A percentile compares a stretch with the other conserved stretches of the same genome.
Evolutionary conservation across 2,797 vertebrate species (phyloP).

Genomic region (Tokudaia muenninki): DNA sequence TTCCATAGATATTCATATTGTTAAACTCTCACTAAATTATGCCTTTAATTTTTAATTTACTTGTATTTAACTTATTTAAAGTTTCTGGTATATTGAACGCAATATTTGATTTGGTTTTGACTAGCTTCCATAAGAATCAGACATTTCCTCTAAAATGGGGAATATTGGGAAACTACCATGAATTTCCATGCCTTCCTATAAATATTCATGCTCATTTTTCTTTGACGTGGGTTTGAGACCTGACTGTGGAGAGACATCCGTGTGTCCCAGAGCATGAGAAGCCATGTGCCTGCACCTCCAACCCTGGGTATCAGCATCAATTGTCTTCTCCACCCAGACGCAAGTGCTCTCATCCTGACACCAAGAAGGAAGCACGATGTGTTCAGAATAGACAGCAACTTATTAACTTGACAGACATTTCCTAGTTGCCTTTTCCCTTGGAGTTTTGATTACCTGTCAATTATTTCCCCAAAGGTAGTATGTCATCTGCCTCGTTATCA

Average conservation of each 20-base stretch:
- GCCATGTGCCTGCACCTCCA: not conserved
- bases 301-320: not conserved
- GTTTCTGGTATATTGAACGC: not conserved
- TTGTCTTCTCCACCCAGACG: not conserved
- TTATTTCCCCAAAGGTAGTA: slow-evolving; percentile 42
- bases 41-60: not conserved
- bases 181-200: not conserved
- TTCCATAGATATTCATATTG: not conserved
- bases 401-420: slow-evolving; percentile 14
- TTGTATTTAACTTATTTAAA: not conserved
- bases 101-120: not conserved
- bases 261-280: not conserved
- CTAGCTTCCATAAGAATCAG: not conserved
- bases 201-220: not conserved
- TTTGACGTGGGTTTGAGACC: not conserved
- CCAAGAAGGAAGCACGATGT: not conserved
- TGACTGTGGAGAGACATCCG: not conserved
- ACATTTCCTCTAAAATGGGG: not conserved
- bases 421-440: not conserved
- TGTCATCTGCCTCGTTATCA: slow-evolving; percentile 29
- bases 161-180: accelerated
- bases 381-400: not conserved
- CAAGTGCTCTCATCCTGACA: accelerated
- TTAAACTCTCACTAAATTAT: not conserved
- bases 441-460: slow-evolving; percentile 66